These are phyloP conservation scores for Pipra filicauda DNA, from an alignment of 2,113 vertebrate genomes.

Conservation along the genomic window DNA sequence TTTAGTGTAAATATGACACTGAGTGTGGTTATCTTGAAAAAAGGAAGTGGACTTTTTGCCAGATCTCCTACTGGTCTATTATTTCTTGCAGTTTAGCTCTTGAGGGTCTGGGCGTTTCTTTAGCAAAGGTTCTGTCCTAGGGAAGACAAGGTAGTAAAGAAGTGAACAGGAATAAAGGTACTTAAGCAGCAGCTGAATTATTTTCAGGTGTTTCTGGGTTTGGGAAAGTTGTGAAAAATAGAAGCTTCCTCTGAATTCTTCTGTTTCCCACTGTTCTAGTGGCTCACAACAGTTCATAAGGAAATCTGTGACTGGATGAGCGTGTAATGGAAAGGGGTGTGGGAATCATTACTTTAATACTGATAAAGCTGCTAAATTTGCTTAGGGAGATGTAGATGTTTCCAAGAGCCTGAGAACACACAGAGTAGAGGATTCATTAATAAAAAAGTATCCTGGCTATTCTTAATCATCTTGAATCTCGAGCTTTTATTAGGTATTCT, in stretches of 20 bases:
- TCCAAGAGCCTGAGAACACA: conserved; percentile 14
- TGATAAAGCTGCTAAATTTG: conserved; percentile 40
- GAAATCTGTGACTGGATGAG: background rate
- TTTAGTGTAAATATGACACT: background rate
- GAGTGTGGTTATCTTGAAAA: background rate
- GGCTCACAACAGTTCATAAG: background rate
- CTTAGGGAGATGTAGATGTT: conserved; percentile 30
- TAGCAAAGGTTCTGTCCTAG: background rate
- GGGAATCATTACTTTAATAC: conserved; percentile 32
- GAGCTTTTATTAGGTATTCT: conserved; percentile 3
- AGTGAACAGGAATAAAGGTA: background rate
- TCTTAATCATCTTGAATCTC: conserved; percentile 24
- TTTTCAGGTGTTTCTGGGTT: background rate
- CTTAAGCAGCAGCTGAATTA: background rate
- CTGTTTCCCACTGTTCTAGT: background rate
- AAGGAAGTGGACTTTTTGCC: background rate
- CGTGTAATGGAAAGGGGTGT: background rate
- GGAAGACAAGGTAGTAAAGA: background rate
- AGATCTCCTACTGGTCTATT: background rate
- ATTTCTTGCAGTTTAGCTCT: background rate
- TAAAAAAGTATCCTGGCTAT: background rate
- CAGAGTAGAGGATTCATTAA: conserved; percentile 9
- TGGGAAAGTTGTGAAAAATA: background rate
- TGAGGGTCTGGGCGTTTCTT: background rate
- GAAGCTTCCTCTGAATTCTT: background rate